These are phyloP conservation scores for Hippopotamyrus pictus DNA, from an alignment of 2,797 vertebrate genomes.

Conservation along the genomic window DNA sequence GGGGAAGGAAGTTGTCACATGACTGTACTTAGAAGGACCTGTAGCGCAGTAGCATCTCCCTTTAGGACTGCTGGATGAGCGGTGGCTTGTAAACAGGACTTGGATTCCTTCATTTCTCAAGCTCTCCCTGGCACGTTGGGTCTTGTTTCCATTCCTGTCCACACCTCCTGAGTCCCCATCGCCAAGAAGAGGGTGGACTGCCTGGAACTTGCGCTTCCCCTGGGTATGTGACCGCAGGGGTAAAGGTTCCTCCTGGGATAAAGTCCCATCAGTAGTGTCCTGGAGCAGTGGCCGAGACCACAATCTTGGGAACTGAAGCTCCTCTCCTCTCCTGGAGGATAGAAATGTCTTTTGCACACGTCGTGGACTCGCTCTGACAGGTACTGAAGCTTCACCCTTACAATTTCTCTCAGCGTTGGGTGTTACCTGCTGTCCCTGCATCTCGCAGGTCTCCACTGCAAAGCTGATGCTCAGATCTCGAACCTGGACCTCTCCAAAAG, in stretches of 20 bases:
- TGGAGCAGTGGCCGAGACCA: conserved; percentile 42
- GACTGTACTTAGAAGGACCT: conserved; percentile 31
- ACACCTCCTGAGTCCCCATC: conserved; percentile 47
- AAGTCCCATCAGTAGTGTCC: conserved; percentile 49
- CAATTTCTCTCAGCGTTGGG: conserved; percentile 34
- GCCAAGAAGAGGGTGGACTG: conserved; percentile 50
- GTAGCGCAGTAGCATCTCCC: conserved; percentile 28
- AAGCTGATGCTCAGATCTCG: conserved; percentile 56
- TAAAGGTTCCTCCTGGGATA: conserved; percentile 50
- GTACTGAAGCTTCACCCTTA: conserved; percentile 38
- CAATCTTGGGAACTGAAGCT: conserved; percentile 31
- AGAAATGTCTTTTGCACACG: conserved; percentile 56
- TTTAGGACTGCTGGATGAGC: conserved; percentile 23
- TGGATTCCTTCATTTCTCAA: conserved; percentile 43
- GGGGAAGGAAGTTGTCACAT: conserved; percentile 31
- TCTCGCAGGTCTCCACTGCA: conserved; percentile 51
- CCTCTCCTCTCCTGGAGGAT: conserved; percentile 43
- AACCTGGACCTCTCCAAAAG: conserved; percentile 60
- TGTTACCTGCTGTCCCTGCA: conserved; percentile 41
- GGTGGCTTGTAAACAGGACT: conserved; percentile 31
- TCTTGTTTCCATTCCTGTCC: conserved; percentile 36
- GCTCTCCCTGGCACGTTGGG: conserved; percentile 35
- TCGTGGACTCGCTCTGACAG: conserved; percentile 44
- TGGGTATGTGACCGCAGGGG: conserved; percentile 40
- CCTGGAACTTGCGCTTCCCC: conserved; percentile 47